These are phyloP conservation scores for Osedax frankpressi DNA, from an alignment of 2,888 invertebrate species.

Conservation along the genomic window DNA sequence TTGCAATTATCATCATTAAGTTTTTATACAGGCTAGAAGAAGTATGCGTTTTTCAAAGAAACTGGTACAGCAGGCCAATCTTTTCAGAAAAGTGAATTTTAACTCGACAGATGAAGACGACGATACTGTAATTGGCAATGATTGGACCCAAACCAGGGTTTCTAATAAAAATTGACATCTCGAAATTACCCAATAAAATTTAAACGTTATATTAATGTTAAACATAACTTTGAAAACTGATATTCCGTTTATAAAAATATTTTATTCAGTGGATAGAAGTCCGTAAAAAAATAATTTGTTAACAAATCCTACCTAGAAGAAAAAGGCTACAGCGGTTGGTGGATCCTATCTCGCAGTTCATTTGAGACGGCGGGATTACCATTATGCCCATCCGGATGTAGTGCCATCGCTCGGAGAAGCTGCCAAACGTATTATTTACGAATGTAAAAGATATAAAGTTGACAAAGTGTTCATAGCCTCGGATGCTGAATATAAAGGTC, in stretches of 20 bases:
- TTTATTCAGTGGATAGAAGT: no score
- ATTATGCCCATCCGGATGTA: constrained; percentile 59
- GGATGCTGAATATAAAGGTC: constrained; percentile 53
- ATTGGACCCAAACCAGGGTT: constrained; percentile 52
- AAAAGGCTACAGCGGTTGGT: no score
- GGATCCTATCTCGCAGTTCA: constrained; percentile 70
- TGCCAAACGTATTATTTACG: constrained; percentile 59
- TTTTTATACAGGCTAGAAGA: constrained; percentile 50
- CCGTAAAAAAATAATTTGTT: no score
- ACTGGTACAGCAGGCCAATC: constrained; percentile 57
- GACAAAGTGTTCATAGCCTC: constrained; percentile 67
- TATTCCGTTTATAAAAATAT: no score
- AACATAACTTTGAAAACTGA: no score
- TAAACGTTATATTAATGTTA: no score
- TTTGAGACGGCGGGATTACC: constrained; percentile 75
- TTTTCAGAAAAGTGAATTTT: constrained; percentile 56
- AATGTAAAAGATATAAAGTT: constrained; percentile 53
- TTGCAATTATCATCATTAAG: no score
- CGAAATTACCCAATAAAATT: no score
- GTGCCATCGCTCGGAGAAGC: constrained; percentile 67
- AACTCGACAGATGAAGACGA: constrained; percentile 55
- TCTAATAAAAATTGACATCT: no score
- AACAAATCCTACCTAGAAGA: no score
- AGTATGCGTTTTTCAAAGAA: constrained; percentile 76
- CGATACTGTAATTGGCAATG: constrained; percentile 51